Evolutionary conservation across 2,797 vertebrate species (phyloP).

Genomic region (Platyrinchus mystaceus): DNA sequence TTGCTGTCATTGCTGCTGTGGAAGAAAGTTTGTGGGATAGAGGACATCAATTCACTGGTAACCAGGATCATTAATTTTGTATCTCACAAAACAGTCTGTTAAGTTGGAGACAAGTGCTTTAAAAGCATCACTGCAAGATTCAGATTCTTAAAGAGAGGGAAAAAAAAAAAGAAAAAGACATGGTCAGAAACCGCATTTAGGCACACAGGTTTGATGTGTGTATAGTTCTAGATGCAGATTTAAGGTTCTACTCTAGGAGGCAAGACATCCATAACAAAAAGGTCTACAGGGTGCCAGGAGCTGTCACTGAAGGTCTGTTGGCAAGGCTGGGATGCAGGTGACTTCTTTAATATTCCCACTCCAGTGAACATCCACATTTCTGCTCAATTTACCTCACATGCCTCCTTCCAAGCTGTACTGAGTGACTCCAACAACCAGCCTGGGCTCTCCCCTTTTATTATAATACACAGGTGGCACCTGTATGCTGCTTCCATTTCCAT

Average conservation of each 20-base stretch:
- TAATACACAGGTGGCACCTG: not conserved
- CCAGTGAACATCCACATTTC: not conserved
- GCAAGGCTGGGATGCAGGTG: not conserved
- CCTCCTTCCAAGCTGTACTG: not conserved
- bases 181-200: not conserved
- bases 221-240: not conserved
- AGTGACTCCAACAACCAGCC: not conserved
- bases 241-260: not conserved
- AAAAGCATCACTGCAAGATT: not conserved
- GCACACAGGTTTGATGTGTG: not conserved
- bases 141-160: not conserved
- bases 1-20: not conserved
- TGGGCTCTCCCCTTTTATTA: not conserved
- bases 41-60: too few species aligned
- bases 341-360: not conserved
- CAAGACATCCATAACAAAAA: not conserved
- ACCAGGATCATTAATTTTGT: not conserved
- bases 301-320: not conserved
- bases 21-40: not conserved
- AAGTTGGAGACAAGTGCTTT: not conserved
- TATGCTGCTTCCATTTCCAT: not conserved
- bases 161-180: not conserved
- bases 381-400: not conserved
- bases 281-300: not conserved
- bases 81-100: not conserved